A percentile compares a stretch with the other conserved stretches of the same genome.
Conservation (phyloP, 2,113 vertebrate species). For the Lonchura striata region DNA sequence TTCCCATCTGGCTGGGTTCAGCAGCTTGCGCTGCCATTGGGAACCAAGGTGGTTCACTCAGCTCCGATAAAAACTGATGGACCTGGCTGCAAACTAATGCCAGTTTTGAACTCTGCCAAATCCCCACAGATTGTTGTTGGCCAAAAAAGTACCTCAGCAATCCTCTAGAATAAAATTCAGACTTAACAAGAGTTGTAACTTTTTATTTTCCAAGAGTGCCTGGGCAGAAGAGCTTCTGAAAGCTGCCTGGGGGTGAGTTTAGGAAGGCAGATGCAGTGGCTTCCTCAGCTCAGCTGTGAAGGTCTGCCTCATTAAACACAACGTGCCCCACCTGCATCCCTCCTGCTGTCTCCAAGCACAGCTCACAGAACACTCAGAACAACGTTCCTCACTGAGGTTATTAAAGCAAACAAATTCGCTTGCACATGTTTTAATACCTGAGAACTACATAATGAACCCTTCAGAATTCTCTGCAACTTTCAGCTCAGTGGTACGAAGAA, state of each 20-base stretch:
- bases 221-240: background rate
- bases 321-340: fast-evolving
- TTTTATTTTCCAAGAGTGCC: background rate
- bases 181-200: background rate
- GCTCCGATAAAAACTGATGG: background rate
- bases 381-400: fast-evolving
- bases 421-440: fast-evolving
- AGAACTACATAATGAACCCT: fast-evolving
- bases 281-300: background rate
- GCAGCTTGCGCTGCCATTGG: background rate
- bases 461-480: background rate
- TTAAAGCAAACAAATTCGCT: background rate
- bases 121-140: background rate
- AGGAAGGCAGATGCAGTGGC: background rate
- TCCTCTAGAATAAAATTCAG: background rate
- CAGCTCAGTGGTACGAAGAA: background rate
- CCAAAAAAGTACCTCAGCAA: background rate
- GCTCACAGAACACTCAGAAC: background rate
- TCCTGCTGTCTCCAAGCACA: fast-evolving
- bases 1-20: background rate
- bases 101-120: background rate
- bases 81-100: background rate
- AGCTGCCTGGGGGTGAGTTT: background rate
- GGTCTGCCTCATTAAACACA: background rate
- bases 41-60: background rate